Evolutionary conservation across 2,888 invertebrate species (phyloP), one percentile per base, ranked within the genome.

Genomic region (Lamproptera curius): DNA sequence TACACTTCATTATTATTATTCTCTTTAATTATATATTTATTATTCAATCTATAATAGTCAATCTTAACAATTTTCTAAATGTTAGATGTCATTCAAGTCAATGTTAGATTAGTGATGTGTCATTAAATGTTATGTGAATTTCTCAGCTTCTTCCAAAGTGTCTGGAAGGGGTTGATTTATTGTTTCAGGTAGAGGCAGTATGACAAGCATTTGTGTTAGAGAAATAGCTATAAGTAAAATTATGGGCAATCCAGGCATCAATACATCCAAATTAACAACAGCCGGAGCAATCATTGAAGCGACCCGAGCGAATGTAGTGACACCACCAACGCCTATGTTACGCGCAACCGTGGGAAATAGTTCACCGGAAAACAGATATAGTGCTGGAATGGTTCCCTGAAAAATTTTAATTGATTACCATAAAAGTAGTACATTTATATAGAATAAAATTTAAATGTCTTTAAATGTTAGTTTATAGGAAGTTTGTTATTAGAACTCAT

Each of bases 361-460:
- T 74, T 95, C 95, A 0, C 94, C 93, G 8, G 93, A 91, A 67
- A 91, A 94, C 13, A 95, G 85, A 69, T 93, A 95, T 46, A 94
- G 76, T 0, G 92, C 78, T 43, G 88, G 83, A 51, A 87, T 72
- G 0, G 88, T 80, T 8, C 90, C 84, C 90, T 91, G 69, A 37
- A 78, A 76, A 43, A 3, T 13, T 16, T 33, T 3, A 16, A 20
- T 11, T n/a, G n/a, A n/a, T n/a, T n/a, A n/a, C n/a, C n/a, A n/a
- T n/a, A n/a, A n/a, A 34, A 10, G 11, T 31, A 15, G n/a, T 6
- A 31, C 28, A 14, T 11, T 10, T 13, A 28, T n/a, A n/a, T n/a
- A 23, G 23, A 23, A 23, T 23, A 23, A 23, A 20, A 23, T 3
- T 10, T 15, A 1, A 17, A 28, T n/a, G n/a, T n/a, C n/a, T n/a